Evolutionary conservation across 2,888 invertebrate genomes (phyloP), one percentile per base, ranked within the genome.

Genomic region (Cloeon dipterum): DNA sequence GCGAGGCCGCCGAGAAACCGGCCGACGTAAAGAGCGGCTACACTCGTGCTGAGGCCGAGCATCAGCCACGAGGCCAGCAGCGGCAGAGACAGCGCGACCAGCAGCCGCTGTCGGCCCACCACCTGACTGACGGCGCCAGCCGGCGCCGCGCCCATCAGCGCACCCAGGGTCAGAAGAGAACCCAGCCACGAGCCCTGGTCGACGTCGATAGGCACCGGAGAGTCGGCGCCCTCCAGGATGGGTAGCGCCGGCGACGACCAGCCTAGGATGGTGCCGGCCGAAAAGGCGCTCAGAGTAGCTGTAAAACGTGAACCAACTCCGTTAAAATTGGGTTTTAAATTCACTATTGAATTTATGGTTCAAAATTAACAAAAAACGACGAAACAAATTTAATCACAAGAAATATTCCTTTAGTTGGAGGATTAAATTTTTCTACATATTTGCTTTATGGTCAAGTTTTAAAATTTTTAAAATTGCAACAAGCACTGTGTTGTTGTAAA

Each of bases 1-100:
- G 70, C 69, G 34, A 70, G 53, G 1, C 76, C 76, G 8, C 68
- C 67, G 1, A 74, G 52, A 35, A 71, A 62, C 4, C 68, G 55
- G 20, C 34, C 35, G 3, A 32, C 56, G 48, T 62, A 67, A 2
- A 67, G 45, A 2, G 62, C 59, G 38, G 44, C 48, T 29, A 51
- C 46, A 21, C 44, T 44, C 11, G 37, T 37, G 37, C 66, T 63
- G 3, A 61, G 65, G 39, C 63, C 65, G 1, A 68, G 63, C 16
- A 66, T 48, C 25, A 65, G 55, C 66, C 68, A 68, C 0, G 67
- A 63, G 0, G 62, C 56, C 1, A 66, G 50, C 5, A 68, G 46
- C 0, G 68, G 67, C 20, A 67, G 42, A 0, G 66, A 61, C 13
- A 67, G 47, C 38, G 65, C 57, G 11, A 65, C 56, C 20, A 68